These are phyloP conservation scores for Muscicapa comitata DNA, from an alignment of 2,797 vertebrate genomes.

Conservation along the genomic window DNA sequence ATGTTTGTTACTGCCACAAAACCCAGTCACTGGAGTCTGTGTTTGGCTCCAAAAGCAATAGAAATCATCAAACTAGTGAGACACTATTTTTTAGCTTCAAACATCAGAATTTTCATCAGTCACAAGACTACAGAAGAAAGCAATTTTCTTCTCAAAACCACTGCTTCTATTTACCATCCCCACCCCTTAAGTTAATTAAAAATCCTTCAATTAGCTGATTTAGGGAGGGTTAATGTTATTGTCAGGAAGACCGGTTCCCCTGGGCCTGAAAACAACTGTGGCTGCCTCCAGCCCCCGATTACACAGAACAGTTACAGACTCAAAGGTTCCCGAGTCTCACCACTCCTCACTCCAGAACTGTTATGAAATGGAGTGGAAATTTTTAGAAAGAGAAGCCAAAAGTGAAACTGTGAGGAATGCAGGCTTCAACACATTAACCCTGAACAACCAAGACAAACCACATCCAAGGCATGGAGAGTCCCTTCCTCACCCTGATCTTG, in stretches of 20 bases:
- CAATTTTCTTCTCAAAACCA: not conserved
- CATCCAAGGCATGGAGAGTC: not conserved
- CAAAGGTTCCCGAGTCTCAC: not conserved
- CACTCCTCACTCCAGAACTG: slow-evolving; percentile 27
- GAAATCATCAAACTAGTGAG: not conserved
- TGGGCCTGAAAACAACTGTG: not conserved
- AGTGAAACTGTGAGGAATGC: not conserved
- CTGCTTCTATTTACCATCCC: not conserved
- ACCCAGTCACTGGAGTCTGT: not conserved
- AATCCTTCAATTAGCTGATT: not conserved
- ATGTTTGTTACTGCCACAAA: not conserved
- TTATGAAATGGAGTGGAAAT: slow-evolving; percentile 52
- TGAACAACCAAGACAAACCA: not conserved
- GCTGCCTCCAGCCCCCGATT: not conserved
- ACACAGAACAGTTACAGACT: not conserved
- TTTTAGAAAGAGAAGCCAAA: slow-evolving; percentile 40
- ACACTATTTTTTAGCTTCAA: not conserved
- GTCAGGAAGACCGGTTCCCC: not conserved
- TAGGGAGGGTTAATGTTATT: not conserved
- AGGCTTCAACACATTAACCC: slow-evolving; percentile 9
- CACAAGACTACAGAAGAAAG: not conserved
- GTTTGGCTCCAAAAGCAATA: not conserved
- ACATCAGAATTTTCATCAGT: not conserved
- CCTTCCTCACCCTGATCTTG: not conserved
- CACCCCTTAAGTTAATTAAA: not conserved